Evolutionary conservation across 1,140 invertebrate genomes (phyloP).

Genomic region (Psix sp.): DNA sequence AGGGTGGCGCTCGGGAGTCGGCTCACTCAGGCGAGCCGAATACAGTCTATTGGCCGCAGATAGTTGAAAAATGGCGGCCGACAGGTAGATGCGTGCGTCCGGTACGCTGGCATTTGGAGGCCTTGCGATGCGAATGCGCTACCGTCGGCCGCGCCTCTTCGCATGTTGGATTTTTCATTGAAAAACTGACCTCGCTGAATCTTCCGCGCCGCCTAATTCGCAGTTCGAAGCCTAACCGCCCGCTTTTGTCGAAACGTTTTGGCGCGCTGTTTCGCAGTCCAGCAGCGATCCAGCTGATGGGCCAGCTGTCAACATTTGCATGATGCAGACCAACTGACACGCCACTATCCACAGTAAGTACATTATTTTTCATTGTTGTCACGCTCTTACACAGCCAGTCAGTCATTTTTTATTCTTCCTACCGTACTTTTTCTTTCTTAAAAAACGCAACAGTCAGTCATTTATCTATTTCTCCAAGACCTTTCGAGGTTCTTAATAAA

Average conservation of each 20-base stretch:
- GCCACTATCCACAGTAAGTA: not conserved
- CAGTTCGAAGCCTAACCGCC: not conserved
- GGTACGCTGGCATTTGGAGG: slow-evolving; percentile 61
- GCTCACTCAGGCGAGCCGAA: not conserved
- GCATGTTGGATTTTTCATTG: not conserved
- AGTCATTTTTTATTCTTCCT: too few species aligned
- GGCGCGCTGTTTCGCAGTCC: not conserved
- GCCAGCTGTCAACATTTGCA: not conserved
- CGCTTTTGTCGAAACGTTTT: not conserved
- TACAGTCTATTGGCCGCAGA: slow-evolving; percentile 58
- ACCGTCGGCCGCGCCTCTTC: not conserved
- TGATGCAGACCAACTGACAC: not conserved
- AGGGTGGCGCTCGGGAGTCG: slow-evolving; percentile 54
- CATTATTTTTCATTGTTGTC: not conserved
- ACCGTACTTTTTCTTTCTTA: too few species aligned
- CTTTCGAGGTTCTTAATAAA: too few species aligned
- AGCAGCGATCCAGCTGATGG: slow-evolving; percentile 1
- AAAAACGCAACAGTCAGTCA: too few species aligned
- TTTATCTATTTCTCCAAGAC: too few species aligned
- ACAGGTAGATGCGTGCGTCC: slow-evolving; percentile 64
- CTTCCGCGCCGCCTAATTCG: not conserved
- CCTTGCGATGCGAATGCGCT: slow-evolving; percentile 24
- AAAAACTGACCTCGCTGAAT: not conserved
- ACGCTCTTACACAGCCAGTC: too few species aligned
- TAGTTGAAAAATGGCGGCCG: slow-evolving; percentile 75